phyloP scores from a whole-genome alignment of 2,888 invertebrate species.

The Acanthoscelides obtectus region DNA sequence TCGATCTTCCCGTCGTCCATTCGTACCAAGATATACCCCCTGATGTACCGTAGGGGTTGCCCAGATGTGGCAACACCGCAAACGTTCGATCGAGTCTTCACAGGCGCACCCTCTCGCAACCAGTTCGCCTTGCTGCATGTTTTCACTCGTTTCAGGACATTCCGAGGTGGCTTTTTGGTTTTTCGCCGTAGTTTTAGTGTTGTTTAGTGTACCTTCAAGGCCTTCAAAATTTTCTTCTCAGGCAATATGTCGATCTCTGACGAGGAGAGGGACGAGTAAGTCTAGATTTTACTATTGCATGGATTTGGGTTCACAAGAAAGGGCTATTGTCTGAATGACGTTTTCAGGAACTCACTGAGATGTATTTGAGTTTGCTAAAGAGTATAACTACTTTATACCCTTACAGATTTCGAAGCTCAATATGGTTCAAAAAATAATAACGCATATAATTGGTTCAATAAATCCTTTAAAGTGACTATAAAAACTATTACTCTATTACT shows the following conservation, averaged over 20 bases:
- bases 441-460: no score
- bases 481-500: no score
- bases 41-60: background rate
- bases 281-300: conserved; percentile 31
- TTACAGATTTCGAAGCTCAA: no score
- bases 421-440: no score
- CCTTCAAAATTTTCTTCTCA: conserved; percentile 9
- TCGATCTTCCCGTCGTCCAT: background rate
- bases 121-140: conserved; percentile 2
- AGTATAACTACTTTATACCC: no score
- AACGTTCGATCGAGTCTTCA: background rate
- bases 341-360: no score
- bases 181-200: background rate
- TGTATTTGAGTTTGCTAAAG: no score
- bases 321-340: no score
- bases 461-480: no score
- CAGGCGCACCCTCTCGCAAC: conserved; percentile 31
- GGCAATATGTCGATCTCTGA: conserved; percentile 51
- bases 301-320: background rate
- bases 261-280: conserved; percentile 69
- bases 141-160: background rate
- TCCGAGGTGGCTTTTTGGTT: background rate
- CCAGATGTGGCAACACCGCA: background rate
- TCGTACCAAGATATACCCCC: background rate
- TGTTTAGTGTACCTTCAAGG: conserved; percentile 2